Conservation (phyloP, 2,797 vertebrate genomes). For the Mus minutoides region DNA sequence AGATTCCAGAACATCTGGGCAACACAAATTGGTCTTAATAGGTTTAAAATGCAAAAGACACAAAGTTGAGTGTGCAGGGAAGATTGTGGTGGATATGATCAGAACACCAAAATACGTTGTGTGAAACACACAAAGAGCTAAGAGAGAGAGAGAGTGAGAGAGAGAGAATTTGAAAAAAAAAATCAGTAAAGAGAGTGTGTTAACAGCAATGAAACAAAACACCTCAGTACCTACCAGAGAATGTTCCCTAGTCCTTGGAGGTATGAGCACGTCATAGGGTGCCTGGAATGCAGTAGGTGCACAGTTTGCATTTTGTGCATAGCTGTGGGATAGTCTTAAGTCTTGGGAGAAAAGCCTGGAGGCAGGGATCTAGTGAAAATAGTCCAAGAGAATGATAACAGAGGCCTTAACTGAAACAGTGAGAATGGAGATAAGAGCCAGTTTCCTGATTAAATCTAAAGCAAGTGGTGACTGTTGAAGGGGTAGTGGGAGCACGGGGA, state of each 20-base stretch:
- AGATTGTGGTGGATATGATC: too few species aligned
- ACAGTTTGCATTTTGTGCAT: neutral
- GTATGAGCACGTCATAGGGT: neutral
- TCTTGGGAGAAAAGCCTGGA: slow-evolving; percentile 40
- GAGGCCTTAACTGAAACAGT: neutral
- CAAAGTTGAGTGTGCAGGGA: neutral
- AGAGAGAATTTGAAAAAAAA: neutral
- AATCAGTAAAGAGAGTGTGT: neutral
- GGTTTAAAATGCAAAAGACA: neutral
- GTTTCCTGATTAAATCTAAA: slow-evolving; percentile 56
- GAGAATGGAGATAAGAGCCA: slow-evolving; percentile 41
- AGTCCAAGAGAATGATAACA: neutral
- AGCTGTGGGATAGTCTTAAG: neutral
- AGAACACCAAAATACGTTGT: neutral
- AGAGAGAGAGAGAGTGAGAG: neutral
- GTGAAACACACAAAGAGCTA: neutral
- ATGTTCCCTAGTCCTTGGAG: slow-evolving; percentile 14
- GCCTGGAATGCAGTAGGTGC: neutral
- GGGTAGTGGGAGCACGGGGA: neutral
- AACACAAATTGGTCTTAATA: neutral
- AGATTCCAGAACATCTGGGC: neutral
- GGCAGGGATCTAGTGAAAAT: slow-evolving; percentile 27
- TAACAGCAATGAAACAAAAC: neutral
- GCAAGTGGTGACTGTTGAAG: slow-evolving; percentile 39
- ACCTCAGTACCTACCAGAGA: neutral